phyloP scores from a whole-genome alignment of 2,888 invertebrate genomes.

The Agonopterix alstromeriana region DNA sequence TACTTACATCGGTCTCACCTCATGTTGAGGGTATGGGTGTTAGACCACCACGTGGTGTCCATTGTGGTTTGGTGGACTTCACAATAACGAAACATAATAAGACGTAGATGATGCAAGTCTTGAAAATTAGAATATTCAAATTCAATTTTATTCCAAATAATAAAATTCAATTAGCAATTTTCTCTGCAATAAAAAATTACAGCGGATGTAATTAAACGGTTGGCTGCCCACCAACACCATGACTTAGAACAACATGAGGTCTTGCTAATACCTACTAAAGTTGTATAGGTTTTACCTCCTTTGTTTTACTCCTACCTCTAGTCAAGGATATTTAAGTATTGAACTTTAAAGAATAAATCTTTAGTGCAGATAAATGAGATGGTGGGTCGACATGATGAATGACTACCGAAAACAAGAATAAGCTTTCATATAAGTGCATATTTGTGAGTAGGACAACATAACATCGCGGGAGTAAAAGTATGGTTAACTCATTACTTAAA shows the following conservation, averaged over 20 bases:
- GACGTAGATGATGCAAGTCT: not conserved
- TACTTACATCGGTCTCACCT: too few species aligned
- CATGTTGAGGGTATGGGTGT: too few species aligned
- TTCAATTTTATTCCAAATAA: not conserved
- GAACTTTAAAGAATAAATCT: too few species aligned
- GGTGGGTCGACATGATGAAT: slow-evolving; percentile 6
- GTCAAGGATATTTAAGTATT: slow-evolving; percentile 5
- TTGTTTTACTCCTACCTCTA: slow-evolving; percentile 3
- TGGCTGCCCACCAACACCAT: slow-evolving; percentile 10
- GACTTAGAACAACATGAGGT: not conserved
- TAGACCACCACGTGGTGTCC: too few species aligned
- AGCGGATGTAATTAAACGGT: slow-evolving; percentile 24
- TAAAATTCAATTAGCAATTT: not conserved
- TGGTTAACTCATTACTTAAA: too few species aligned
- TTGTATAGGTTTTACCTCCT: not conserved
- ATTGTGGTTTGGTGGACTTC: too few species aligned
- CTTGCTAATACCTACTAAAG: not conserved
- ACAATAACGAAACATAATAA: too few species aligned
- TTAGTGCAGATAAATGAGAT: not conserved
- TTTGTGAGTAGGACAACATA: too few species aligned
- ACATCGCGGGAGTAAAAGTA: too few species aligned
- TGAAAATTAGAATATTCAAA: not conserved
- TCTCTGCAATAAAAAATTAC: not conserved
- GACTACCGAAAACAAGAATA: not conserved
- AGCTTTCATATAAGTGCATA: too few species aligned